Conservation (phyloP, 2,113 vertebrate species). For the Gobio gobio region DNA sequence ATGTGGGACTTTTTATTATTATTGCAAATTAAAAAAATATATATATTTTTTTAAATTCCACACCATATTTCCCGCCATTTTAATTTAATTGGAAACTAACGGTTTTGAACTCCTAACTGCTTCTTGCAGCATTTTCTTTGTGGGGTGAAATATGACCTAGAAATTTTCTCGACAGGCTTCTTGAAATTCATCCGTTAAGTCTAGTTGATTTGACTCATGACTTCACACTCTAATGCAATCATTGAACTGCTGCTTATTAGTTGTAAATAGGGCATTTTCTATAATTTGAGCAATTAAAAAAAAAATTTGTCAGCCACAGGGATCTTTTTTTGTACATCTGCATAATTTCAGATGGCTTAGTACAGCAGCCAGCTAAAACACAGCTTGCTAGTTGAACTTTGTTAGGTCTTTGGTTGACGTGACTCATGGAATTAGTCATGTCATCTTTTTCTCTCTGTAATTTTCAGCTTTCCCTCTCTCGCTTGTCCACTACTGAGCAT, state of each 20-base stretch:
- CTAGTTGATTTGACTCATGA: not conserved
- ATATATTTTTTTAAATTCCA: too few relatives aligned
- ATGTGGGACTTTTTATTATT: not conserved
- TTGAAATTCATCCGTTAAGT: not conserved
- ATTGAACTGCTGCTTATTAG: not conserved
- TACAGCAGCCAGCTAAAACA: constrained; percentile 7
- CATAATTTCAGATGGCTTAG: not conserved
- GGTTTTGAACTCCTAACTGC: too few relatives aligned
- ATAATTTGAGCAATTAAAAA: not conserved
- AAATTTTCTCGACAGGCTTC: not conserved
- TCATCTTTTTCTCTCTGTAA: not conserved
- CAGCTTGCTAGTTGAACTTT: constrained; percentile 7
- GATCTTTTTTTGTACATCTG: not conserved
- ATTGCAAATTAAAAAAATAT: not conserved
- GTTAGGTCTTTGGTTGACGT: not conserved
- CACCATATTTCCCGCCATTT: too few relatives aligned
- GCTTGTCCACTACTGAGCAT: not conserved
- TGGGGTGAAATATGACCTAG: not conserved
- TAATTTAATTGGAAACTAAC: too few relatives aligned
- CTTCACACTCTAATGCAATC: not conserved
- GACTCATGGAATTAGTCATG: constrained; percentile 25
- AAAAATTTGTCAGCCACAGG: not conserved
- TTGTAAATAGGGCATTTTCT: not conserved
- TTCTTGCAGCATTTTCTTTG: not conserved
- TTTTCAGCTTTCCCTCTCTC: not conserved